These are phyloP conservation scores for Callyntrura guangdongensis DNA, from an alignment of 2,888 invertebrate genomes.

Conservation along the genomic window DNA sequence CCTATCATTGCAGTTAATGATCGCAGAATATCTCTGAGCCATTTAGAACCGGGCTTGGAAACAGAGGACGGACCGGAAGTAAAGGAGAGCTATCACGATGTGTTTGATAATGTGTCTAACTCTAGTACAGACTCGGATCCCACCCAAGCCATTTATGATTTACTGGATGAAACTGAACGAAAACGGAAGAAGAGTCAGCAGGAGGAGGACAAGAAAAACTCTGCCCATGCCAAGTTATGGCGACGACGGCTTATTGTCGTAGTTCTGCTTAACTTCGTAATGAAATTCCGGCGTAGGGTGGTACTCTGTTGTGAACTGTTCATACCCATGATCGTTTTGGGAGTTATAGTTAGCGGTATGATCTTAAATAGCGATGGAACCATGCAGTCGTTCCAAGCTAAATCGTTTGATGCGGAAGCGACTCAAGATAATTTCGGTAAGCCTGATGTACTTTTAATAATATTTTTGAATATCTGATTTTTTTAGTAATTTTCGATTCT, in stretches of 20 bases:
- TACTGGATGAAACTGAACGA: slow-evolving; percentile 50
- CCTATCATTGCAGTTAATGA: slow-evolving; percentile 62
- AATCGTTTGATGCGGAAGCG: background rate
- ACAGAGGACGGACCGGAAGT: background rate
- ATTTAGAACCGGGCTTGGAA: slow-evolving; percentile 40
- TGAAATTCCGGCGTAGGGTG: slow-evolving; percentile 59
- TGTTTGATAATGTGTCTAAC: background rate
- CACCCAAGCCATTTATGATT: slow-evolving; percentile 54
- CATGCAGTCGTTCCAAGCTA: background rate
- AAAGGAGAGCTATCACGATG: background rate
- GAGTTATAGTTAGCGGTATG: slow-evolving; percentile 19
- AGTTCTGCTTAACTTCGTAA: slow-evolving; percentile 73
- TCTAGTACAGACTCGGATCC: slow-evolving; percentile 30
- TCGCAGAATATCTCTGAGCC: slow-evolving; percentile 48
- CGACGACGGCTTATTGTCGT: slow-evolving; percentile 67
- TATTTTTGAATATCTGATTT: background rate
- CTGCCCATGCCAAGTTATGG: slow-evolving; percentile 56
- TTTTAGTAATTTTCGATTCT: too few species aligned
- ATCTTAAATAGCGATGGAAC: slow-evolving; percentile 29
- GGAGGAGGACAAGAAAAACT: background rate
- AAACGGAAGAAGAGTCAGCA: background rate
- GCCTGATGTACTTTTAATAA: background rate
- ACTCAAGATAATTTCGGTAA: slow-evolving; percentile 1
- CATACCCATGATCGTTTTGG: slow-evolving; percentile 56
- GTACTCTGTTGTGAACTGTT: slow-evolving; percentile 64